Base-by-base conservation (phyloP, 2,113 vertebrate genomes). In the Thamnaconus septentrionalis region DNA sequence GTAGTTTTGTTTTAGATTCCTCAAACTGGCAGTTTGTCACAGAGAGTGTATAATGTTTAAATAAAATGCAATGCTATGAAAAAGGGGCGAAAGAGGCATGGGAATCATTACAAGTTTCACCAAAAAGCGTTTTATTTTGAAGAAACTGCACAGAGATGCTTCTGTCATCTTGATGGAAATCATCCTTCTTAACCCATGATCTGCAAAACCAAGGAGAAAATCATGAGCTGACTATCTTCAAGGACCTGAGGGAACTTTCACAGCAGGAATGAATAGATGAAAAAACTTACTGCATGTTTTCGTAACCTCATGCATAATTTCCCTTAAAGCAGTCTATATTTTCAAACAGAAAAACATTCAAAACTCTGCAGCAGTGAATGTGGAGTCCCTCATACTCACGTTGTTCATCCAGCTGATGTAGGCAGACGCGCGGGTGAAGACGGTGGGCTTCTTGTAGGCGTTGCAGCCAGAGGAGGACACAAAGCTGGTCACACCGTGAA, bases 401-500 rank as follows among this genome's bases (percentile, higher is more conserved):
- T 12, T 67, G 18, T 84, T 80, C 7, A 96, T 94, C 96, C 95
- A 97, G 89, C 89, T 80, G 81, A 74, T 90, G 84, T 95, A 98
- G 78, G 90, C 92, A 5, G 96, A 97, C 57, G 91, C 90, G 0
- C 94, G 92, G 46, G 94, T 96, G 90, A 97, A 98, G 72, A 97
- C 95, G 0, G 94, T 97, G 54, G 95, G 96, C 71, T 91, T 98
- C 86, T 0, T 74, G 61, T 62, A 2, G 4, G 85, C 40, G 4
- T 97, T 96, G 84, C 95, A 95, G 55, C 94, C 95, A 4, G 1
- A 31, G 1, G 82, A 64, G 53, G 94, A 96, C 69, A 95, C 94
- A 11, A 98, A 98, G 87, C 95, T 97, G 87, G 94, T 93, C 82
- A 96, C 91, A 1, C 95, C 94, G 0, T 95, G 93, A 72, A 97